Evolutionary conservation across 2,113 vertebrate species (phyloP).

Genomic region (Haemorhous mexicanus): DNA sequence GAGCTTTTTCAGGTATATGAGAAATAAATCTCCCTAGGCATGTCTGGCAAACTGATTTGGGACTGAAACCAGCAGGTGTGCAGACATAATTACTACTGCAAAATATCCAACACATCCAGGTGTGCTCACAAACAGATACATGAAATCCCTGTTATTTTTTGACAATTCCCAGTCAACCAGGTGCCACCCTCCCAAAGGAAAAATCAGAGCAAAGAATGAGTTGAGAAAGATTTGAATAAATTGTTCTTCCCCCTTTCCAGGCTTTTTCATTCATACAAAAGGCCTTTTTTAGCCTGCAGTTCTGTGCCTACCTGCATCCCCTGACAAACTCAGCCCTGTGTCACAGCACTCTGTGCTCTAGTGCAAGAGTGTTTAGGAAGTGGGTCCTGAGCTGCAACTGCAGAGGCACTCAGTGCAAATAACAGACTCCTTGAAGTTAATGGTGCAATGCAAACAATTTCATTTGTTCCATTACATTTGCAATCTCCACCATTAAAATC

Average conservation of each 20-base stretch:
- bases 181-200: constrained; percentile 54
- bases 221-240: not conserved
- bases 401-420: not conserved
- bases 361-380: rapidly evolving
- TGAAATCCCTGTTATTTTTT: constrained; percentile 57
- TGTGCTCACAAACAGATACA: constrained; percentile 49
- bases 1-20: constrained; percentile 42
- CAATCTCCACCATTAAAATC: not conserved
- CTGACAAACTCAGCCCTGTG: not conserved
- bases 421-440: not conserved
- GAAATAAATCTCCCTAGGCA: constrained; percentile 68
- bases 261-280: not conserved
- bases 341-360: not conserved
- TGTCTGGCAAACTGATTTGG: constrained; percentile 61
- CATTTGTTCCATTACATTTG: not conserved
- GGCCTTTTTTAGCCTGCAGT: not conserved
- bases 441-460: not conserved
- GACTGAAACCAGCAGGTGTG: constrained; percentile 58
- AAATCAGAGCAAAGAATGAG: constrained; percentile 14
- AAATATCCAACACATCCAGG: constrained; percentile 54
- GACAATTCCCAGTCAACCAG: constrained; percentile 48
- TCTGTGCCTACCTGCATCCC: not conserved
- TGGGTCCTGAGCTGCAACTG: not conserved
- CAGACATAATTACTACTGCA: constrained; percentile 60
- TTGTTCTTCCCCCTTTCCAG: not conserved